Conservation (phyloP, 2,797 vertebrate genomes). For the Schizothorax lantsangensis region DNA sequence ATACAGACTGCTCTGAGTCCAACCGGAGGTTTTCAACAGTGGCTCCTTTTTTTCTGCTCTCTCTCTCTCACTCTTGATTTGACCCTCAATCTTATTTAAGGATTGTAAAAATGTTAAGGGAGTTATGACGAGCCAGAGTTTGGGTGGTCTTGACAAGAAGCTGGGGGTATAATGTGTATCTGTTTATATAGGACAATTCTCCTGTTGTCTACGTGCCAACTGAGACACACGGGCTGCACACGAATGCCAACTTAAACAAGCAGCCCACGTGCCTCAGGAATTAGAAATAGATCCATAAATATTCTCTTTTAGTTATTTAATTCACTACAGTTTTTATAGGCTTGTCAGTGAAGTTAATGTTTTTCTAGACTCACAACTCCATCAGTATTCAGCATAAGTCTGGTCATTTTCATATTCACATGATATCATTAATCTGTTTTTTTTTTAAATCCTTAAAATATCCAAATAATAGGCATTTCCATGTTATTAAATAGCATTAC, state of each 20-base stretch:
- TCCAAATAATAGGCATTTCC: neutral
- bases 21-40: neutral
- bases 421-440: no score
- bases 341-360: neutral
- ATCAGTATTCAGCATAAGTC: neutral
- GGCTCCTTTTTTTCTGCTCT: neutral
- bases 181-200: neutral
- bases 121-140: neutral
- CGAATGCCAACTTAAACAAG: neutral
- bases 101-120: neutral
- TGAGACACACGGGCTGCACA: neutral
- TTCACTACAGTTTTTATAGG: neutral
- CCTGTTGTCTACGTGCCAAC: constrained; percentile 19
- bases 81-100: neutral
- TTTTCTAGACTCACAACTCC: neutral
- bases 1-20: neutral
- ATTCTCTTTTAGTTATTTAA: neutral
- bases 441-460: neutral
- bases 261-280: neutral
- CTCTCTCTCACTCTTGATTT: neutral
- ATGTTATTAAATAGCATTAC: neutral
- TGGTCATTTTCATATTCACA: neutral
- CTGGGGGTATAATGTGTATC: neutral
- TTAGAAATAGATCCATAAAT: neutral
- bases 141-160: constrained; percentile 34